Conservation (phyloP, 2,797 vertebrate species). For the Oceanodroma leucorhoa region DNA sequence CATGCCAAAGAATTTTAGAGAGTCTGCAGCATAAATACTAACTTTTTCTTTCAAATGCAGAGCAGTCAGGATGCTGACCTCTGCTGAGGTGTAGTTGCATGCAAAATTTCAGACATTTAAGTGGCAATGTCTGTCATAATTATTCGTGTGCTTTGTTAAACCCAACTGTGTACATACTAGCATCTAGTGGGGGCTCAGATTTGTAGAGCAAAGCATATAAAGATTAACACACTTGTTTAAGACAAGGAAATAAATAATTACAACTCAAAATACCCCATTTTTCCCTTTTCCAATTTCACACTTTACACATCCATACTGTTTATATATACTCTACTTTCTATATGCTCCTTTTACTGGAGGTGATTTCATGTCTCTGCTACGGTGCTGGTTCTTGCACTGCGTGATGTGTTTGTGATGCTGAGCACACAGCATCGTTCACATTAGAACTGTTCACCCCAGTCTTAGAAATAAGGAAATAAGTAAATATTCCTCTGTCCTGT, state of each 20-base stretch:
- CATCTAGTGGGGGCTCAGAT: rapidly evolving
- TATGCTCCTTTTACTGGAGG: background rate
- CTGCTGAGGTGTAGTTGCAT: background rate
- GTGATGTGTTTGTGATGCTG: background rate
- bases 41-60: background rate
- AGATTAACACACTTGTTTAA: background rate
- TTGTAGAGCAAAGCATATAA: background rate
- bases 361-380: rapidly evolving
- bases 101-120: background rate
- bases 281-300: background rate
- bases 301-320: background rate
- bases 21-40: background rate
- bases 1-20: background rate
- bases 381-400: background rate
- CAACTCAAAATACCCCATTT: background rate
- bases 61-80: background rate
- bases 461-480: background rate
- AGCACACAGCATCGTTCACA: background rate
- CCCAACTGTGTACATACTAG: rapidly evolving
- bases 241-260: background rate
- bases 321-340: background rate
- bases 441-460: background rate
- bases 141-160: background rate
- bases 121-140: background rate
- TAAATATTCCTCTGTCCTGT: background rate